Percentiles rank a stretch among this genome's conserved stretches.
Conservation (phyloP, 23 tunicate species). For the Diplosoma virens region DNA sequence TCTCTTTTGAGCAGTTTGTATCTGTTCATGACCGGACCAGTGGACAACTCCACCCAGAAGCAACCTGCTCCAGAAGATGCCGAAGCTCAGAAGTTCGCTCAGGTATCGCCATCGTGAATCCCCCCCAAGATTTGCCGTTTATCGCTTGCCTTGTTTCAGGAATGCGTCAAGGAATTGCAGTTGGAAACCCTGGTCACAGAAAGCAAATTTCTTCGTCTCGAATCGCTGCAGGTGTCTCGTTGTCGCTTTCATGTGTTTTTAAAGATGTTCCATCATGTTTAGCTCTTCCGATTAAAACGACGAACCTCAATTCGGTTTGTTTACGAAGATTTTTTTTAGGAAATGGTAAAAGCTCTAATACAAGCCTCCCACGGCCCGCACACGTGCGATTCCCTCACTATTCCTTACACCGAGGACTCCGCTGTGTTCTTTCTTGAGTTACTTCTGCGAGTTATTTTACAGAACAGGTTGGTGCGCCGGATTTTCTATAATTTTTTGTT, state of each 20-base stretch:
- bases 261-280: no score
- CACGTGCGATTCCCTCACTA: constrained; percentile 68
- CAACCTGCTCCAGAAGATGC: constrained; percentile 84
- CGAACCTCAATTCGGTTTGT: no score
- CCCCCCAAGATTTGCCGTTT: neutral
- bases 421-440: constrained; percentile 92
- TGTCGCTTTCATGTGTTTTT: no score
- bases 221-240: constrained; percentile 97
- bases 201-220: constrained; percentile 91
- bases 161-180: constrained; percentile 87
- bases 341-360: constrained; percentile 88
- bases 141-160: constrained; percentile 53
- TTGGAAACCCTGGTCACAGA: constrained; percentile 96
- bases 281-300: no score
- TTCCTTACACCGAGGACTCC: constrained; percentile 80
- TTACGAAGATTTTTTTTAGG: constrained; percentile 56
- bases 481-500: no score
- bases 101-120: constrained; percentile 52
- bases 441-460: constrained; percentile 81
- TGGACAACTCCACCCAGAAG: constrained; percentile 72
- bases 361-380: constrained; percentile 84
- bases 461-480: constrained; percentile 57
- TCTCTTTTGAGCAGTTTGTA: constrained; percentile 86
- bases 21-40: constrained; percentile 82
- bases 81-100: constrained; percentile 61